Percentiles rank a stretch among this genome's conserved stretches.
These are phyloP conservation scores for Dinocampus coccinellae DNA, from an alignment of 2,888 invertebrate genomes.

Conservation along the genomic window DNA sequence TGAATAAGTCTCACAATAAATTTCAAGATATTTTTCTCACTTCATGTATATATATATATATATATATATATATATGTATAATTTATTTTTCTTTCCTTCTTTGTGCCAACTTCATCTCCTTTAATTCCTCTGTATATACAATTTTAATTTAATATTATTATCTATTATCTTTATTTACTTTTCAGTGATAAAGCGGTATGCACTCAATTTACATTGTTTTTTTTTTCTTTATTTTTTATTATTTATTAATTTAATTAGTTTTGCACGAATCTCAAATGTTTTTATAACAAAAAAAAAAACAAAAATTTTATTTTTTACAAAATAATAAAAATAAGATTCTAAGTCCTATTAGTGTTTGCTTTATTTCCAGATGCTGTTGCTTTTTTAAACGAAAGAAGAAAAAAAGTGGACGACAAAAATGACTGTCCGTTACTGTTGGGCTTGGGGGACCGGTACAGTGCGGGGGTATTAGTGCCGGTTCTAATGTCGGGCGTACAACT, in stretches of 20 bases:
- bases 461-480: conserved; percentile 61
- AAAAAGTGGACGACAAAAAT: conserved; percentile 92
- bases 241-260: not conserved
- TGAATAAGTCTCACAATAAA: conserved; percentile 23
- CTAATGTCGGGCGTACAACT: conserved; percentile 32
- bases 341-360: conserved; percentile 69
- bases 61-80: too few relatives aligned
- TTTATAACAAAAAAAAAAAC: conserved; percentile 41
- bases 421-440: conserved; percentile 82
- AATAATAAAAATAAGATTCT: conserved; percentile 59
- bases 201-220: not conserved
- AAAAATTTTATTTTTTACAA: too few relatives aligned
- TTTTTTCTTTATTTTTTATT: too few relatives aligned
- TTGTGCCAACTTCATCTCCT: not conserved
- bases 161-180: not conserved
- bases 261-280: conserved; percentile 52
- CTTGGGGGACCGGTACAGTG: conserved; percentile 72
- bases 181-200: not conserved
- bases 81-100: not conserved
- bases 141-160: not conserved
- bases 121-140: not conserved
- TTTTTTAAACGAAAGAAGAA: conserved; percentile 99
- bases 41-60: too few relatives aligned
- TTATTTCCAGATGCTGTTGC: conserved; percentile 93
- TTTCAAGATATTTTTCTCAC: not conserved